A percentile compares a stretch with the other conserved stretches of the same genome.
These are phyloP conservation scores for Motacilla alba DNA, from an alignment of 2,113 vertebrate genomes.

Conservation along the genomic window DNA sequence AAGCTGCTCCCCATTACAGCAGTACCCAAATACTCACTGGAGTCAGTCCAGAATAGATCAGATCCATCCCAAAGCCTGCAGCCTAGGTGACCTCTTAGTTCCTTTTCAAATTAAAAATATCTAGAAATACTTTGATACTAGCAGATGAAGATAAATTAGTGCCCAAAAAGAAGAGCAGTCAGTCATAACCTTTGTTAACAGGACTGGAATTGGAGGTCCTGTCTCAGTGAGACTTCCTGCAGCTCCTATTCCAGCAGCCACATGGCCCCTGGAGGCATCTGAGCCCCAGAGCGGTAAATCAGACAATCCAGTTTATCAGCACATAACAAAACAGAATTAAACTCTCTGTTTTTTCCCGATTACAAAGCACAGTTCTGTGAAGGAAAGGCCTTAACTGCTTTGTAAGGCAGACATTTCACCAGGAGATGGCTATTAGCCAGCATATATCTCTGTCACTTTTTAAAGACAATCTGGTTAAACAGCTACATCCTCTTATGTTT, in stretches of 20 bases:
- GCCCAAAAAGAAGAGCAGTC: not conserved
- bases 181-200: not conserved
- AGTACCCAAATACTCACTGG: not conserved
- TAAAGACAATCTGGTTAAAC: conserved; percentile 61
- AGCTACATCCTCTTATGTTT: conserved; percentile 49
- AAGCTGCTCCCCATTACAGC: not conserved
- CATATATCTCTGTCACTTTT: conserved; percentile 32
- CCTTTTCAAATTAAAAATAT: not conserved
- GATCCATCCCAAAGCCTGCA: not conserved
- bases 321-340: not conserved
- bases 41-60: not conserved
- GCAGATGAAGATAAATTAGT: not conserved
- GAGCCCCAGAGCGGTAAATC: not conserved
- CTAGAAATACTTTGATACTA: not conserved
- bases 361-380: not conserved
- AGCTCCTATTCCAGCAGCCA: not conserved
- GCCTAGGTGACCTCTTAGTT: not conserved
- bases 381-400: not conserved
- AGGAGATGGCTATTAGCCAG: conserved; percentile 48
- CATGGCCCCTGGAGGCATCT: not conserved
- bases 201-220: not conserved
- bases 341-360: not conserved
- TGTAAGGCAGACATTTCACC: not conserved
- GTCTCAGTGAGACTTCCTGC: not conserved
- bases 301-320: not conserved